Percentiles rank a stretch among this genome's conserved stretches.
phyloP scores from a whole-genome alignment of 1,140 invertebrate species.

The Heliconius congener region DNA sequence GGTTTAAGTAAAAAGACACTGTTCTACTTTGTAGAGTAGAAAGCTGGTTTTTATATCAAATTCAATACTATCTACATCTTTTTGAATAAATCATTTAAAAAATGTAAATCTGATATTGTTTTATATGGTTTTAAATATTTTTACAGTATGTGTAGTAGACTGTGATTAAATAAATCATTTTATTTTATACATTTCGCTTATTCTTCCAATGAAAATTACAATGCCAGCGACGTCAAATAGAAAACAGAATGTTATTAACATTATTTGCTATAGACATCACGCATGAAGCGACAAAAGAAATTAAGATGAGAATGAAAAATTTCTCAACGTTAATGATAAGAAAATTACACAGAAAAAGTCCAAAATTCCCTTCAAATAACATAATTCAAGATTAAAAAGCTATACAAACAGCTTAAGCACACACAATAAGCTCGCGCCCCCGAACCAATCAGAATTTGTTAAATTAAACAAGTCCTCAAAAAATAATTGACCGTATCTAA shows the following conservation, averaged over 20 bases:
- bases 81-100: background rate
- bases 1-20: background rate
- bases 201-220: too few relatives aligned
- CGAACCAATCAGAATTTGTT: conserved; percentile 36
- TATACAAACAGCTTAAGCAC: conserved; percentile 38
- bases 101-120: background rate
- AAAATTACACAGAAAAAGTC: background rate
- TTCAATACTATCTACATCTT: background rate
- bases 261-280: too few relatives aligned
- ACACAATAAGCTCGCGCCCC: conserved; percentile 37
- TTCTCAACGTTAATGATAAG: background rate
- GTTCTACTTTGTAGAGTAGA: background rate
- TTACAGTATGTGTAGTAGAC: too few relatives aligned
- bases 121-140: too few relatives aligned
- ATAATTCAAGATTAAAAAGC: conserved; percentile 33
- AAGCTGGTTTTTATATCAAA: background rate
- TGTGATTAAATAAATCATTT: too few relatives aligned
- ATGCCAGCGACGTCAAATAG: too few relatives aligned
- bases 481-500: conserved; percentile 29
- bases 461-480: conserved; percentile 38
- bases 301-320: too few relatives aligned
- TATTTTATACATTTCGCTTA: too few relatives aligned
- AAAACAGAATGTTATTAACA: too few relatives aligned
- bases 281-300: too few relatives aligned
- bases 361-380: background rate